Conservation (phyloP, 2,113 vertebrate species). For the Scytalopus superciliaris region DNA sequence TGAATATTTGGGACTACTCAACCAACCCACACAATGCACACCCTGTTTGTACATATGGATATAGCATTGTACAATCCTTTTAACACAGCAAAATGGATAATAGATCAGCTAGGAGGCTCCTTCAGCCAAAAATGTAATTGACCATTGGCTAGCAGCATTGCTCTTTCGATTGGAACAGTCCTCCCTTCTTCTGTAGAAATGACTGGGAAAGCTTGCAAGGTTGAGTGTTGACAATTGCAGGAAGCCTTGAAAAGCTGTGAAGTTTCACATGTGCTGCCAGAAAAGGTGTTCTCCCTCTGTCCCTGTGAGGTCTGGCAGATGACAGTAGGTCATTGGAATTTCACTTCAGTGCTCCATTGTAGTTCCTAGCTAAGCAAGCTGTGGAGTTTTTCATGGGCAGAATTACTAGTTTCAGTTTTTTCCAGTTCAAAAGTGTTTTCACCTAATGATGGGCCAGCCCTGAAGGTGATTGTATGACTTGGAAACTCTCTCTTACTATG, state of each 20-base stretch:
- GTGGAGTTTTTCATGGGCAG: not conserved
- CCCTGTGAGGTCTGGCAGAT: not conserved
- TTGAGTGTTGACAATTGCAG: not conserved
- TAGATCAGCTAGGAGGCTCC: not conserved
- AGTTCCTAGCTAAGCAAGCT: not conserved
- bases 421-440: not conserved
- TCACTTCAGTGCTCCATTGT: not conserved
- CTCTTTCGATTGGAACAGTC: not conserved
- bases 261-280: not conserved
- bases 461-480: not conserved
- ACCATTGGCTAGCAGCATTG: not conserved
- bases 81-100: not conserved
- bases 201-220: accelerated
- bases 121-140: not conserved
- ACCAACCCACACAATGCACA: accelerated
- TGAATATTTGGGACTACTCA: not conserved
- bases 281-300: not conserved
- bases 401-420: not conserved
- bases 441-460: not conserved
- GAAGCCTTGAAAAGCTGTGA: not conserved
- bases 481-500: not conserved
- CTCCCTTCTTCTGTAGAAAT: not conserved
- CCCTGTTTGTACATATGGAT: not conserved
- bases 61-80: not conserved
- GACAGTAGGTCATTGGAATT: not conserved